Conservation (phyloP, 2,888 invertebrate species). For the Hydrotaea cyrtoneurina region DNA sequence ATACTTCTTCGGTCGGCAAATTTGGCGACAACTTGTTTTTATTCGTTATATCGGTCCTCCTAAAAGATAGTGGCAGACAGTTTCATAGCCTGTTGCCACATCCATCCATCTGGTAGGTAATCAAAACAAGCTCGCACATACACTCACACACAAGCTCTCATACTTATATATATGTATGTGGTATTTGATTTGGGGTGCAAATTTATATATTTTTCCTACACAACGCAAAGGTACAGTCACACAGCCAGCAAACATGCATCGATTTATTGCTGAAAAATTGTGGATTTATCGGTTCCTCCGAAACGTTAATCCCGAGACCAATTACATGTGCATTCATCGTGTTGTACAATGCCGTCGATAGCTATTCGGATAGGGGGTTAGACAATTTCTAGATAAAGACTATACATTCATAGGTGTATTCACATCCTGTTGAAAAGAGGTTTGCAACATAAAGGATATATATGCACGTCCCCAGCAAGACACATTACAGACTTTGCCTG, state of each 20-base stretch:
- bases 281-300: no score
- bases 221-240: constrained; percentile 23
- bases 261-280: no score
- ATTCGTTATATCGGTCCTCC: background rate
- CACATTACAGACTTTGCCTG: no score
- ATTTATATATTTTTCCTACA: background rate
- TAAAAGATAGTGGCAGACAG: background rate
- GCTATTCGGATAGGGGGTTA: no score
- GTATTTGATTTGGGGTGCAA: constrained; percentile 29
- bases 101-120: constrained; percentile 2
- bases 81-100: constrained; percentile 9
- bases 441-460: no score
- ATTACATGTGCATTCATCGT: no score
- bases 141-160: background rate
- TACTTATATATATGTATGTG: background rate
- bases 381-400: no score
- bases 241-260: background rate
- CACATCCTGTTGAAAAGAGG: no score
- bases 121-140: background rate
- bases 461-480: no score
- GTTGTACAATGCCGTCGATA: no score
- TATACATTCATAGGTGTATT: no score
- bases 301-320: no score
- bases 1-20: constrained; percentile 59
- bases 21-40: constrained; percentile 15